A percentile compares a stretch with the other conserved stretches of the same genome.
Evolutionary conservation across 2,888 invertebrate genomes (phyloP).

Genomic region (Pseudanteris insignis): DNA sequence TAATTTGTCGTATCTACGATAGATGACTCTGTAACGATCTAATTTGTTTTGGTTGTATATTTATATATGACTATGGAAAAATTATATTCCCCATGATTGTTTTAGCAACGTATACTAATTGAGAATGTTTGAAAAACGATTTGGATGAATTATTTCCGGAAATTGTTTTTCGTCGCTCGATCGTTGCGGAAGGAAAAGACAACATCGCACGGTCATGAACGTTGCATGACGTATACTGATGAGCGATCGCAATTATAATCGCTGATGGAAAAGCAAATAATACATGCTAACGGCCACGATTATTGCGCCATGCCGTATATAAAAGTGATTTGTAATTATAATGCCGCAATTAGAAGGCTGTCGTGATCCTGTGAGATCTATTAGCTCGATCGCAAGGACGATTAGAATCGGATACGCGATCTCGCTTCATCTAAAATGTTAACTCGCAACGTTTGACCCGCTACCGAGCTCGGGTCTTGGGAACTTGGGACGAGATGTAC

Average conservation of each 20-base stretch:
- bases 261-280: constrained; percentile 39
- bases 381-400: constrained; percentile 54
- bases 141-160: no score
- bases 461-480: constrained; percentile 49
- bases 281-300: constrained; percentile 41
- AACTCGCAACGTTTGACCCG: constrained; percentile 53
- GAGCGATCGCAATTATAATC: constrained; percentile 39
- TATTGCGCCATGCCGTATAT: constrained; percentile 44
- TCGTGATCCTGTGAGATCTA: constrained; percentile 60
- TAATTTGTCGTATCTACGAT: no score
- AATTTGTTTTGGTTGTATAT: no score
- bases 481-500: constrained; percentile 46
- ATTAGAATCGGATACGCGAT: constrained; percentile 52
- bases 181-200: constrained; percentile 6
- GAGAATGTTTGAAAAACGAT: no score
- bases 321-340: constrained; percentile 64
- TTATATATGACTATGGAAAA: no score
- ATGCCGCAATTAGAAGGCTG: constrained; percentile 62
- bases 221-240: constrained; percentile 33
- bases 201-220: constrained; percentile 12
- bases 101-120: no score
- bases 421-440: constrained; percentile 56
- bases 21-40: no score
- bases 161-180: constrained; percentile 14
- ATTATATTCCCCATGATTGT: no score